A percentile compares a stretch with the other conserved stretches of the same genome.
phyloP scores from a whole-genome alignment of 2,797 vertebrate species.

The Phataginus tetradactyla region DNA sequence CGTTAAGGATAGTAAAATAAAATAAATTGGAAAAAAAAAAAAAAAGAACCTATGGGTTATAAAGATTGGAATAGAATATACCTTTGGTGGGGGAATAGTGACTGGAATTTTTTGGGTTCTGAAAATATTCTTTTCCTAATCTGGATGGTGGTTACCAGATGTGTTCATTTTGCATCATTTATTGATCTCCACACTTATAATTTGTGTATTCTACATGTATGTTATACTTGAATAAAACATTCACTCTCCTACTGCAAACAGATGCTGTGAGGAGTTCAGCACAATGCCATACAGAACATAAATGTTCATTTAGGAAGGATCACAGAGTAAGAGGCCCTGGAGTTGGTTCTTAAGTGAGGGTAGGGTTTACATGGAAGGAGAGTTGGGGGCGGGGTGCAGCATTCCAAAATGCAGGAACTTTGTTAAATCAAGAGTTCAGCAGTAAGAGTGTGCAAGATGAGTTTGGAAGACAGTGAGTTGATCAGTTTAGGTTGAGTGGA shows the following conservation, averaged over 20 bases:
- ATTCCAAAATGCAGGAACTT: slow-evolving; percentile 13
- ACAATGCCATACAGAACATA: background rate
- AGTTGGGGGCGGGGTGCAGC: background rate
- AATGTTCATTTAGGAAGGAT: background rate
- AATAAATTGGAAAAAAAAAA: background rate
- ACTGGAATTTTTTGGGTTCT: background rate
- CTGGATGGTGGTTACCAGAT: background rate
- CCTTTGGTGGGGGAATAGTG: background rate
- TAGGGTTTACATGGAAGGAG: background rate
- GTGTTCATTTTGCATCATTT: background rate
- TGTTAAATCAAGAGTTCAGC: background rate
- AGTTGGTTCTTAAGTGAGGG: background rate
- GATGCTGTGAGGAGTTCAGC: background rate
- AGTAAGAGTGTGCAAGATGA: background rate
- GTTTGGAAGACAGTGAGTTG: background rate
- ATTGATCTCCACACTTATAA: background rate
- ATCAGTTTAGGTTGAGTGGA: background rate
- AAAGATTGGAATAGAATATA: background rate
- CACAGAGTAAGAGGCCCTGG: background rate
- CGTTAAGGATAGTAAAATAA: no score
- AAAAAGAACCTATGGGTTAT: background rate
- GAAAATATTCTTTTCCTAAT: background rate
- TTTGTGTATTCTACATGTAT: background rate
- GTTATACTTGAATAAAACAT: background rate
- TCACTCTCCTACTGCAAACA: background rate